Evolutionary conservation across 2,888 invertebrate genomes (phyloP), one percentile per base, ranked within the genome.

Genomic region (Drosophila helvetica): DNA sequence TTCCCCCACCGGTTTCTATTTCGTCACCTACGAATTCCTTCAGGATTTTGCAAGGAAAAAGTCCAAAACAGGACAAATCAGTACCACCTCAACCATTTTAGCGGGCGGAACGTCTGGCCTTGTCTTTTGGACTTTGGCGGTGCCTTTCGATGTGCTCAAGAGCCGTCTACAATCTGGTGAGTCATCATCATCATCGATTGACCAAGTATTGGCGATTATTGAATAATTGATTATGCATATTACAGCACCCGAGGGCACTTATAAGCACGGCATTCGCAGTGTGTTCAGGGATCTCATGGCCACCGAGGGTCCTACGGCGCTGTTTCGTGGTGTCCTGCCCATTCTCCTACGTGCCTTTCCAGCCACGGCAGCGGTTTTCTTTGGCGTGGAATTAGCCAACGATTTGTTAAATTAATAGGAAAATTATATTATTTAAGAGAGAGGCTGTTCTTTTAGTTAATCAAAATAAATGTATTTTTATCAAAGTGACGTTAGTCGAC

Each of bases 361-460:
- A 30, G 99, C 99, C 1, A 99, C 99, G 92, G 99, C 99, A 45
- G 99, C 99, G 2, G 99, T 99, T 92, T 99, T 99, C 93, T 94
- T 98, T 89, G 99, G 99, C 30, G 98, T 98, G 91, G 99, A 99
- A 93, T 89, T 97, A 50, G 90, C 89, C 65, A 93, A 96, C 89
- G 95, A 95, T 78, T 94, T 95, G 88, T 93, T 97, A 1, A 94
- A 96, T 90, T 93, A 93, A 91, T 80, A 78, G 56, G 27, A 15
- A 9, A 43, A 12, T 19, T 45, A 30, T 53, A 45, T 30, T 68
- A 30, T 54, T 45, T 57, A 12, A 43, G n/a, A 30, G n/a, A 45
- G 68, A 68, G 68, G 60, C 68, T 70, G 38, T 59, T 46, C 18
- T 58, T 54, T 22, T 17, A 38, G 5, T 51, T n/a, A 63, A 9